Base-by-base conservation (phyloP, 2,888 invertebrate genomes). In the Sesia bembeciformis region DNA sequence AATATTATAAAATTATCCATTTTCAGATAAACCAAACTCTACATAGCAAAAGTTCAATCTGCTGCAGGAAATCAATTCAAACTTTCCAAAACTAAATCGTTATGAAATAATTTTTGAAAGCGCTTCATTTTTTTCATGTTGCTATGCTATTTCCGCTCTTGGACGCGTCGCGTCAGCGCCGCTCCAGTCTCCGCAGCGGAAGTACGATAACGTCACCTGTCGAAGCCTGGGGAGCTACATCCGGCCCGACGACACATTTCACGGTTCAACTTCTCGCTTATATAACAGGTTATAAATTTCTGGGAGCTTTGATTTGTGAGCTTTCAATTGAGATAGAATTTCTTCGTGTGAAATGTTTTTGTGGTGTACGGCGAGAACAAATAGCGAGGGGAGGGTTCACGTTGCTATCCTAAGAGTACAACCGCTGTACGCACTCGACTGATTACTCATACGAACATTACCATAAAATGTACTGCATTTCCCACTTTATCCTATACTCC, bases 121-220 rank as follows among this genome's bases (percentile, higher is more conserved):
- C 23, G 23, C 23, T 23, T 23, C 23, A 23, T 23, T 23, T 23
- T 23, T 23, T 23, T 23, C 23, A 23, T 23, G 23, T 46, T 23
- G 46, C 46, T 7, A 46, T 23, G 46, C 46, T 46, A 46, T 46
- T 46, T 46, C 46, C 46, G 46, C 46, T n/a, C 23, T 23, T 4
- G 46, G 8, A 46, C 4, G 7, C 46, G 50, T 3, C 3, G 50
- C 23, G 50, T 50, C 40, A 8, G 40, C 40, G 52, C 52, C 23
- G 38, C 6, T 40, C 40, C 53, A 52, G 53, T 53, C 51, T 57
- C 54, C 54, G 41, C 23, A n/a, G 51, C 57, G 52, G 54, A 53
- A 42, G 46, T 56, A 49, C 43, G 56, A 58, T 53, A 54, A 40
- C 54, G 54, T 51, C 49, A 50, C 46, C 46, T 46, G 46, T 46